Percentiles rank a stretch among this genome's conserved stretches.
Conservation (phyloP, 2,113 vertebrate genomes). For the Gobio gobio region DNA sequence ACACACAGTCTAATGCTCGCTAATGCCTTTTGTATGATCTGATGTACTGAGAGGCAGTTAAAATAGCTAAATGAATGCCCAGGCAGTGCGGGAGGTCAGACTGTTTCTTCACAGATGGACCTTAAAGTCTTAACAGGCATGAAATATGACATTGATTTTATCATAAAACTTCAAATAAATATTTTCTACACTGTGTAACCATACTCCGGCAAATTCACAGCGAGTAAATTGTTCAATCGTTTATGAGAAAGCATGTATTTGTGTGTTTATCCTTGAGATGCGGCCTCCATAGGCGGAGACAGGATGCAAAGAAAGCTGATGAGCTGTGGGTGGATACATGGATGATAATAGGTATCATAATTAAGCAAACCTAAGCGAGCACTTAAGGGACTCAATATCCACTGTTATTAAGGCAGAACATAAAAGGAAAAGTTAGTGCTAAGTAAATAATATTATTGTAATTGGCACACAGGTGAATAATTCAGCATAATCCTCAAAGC, state of each 20-base stretch:
- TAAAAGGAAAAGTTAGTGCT: conserved; percentile 72
- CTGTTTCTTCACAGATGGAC: neutral
- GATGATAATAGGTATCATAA: conserved; percentile 73
- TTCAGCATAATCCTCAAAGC: conserved; percentile 65
- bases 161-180: conserved; percentile 10
- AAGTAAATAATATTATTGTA: conserved; percentile 74
- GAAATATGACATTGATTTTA: neutral
- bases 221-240: conserved; percentile 33
- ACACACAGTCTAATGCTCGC: conserved; percentile 58
- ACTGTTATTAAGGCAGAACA: conserved; percentile 74
- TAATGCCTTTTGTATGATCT: conserved; percentile 64
- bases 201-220: conserved; percentile 28
- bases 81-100: conserved; percentile 18
- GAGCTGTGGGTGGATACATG: conserved; percentile 56
- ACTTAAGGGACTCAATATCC: conserved; percentile 61
- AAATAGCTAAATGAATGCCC: conserved; percentile 52
- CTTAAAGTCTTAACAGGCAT: conserved; percentile 17
- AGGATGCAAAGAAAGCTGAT: conserved; percentile 14
- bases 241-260: conserved; percentile 23
- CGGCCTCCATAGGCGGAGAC: neutral
- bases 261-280: conserved; percentile 32
- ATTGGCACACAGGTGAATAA: conserved; percentile 70
- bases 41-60: conserved; percentile 52
- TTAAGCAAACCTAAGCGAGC: conserved; percentile 66
- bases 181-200: neutral